Evolutionary conservation across 2,888 invertebrate species (phyloP), one percentile per base, ranked within the genome.

Genomic region (Thelaira solivaga): DNA sequence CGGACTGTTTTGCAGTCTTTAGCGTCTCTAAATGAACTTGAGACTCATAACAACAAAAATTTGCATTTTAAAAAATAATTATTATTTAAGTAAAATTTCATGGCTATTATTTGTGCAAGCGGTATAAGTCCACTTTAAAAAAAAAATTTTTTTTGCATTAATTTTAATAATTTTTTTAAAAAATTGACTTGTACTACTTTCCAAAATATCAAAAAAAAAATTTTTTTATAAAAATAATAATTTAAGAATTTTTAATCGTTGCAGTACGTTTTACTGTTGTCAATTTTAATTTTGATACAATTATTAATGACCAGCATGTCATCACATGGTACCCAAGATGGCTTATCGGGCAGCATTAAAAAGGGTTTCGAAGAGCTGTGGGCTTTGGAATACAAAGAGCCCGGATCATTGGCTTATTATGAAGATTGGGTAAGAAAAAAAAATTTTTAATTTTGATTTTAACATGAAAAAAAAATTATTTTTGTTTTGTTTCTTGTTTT

Each of bases 261-360:
- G 10, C 59, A 86, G 86, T 86, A 84, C 39, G 72, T 85, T 7
- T 67, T 83, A 5, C 76, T 80, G 1, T 80, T 86, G 59, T 77
- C 81, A 5, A 47, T 85, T 41, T 29, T 86, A 64, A 82, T 87
- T 72, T 77, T 87, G 22, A 74, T 79, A 20, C 85, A 86, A 72
- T 79, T 86, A 34, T 78, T 86, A 47, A 82, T 87, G 80, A 82
- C 84, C n/a, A 84, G 86, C 80, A 86, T 87, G 87, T 82, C 86
- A 3, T 85, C 86, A 1, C 86, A 85, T 16, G 87, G 87, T 61
- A 85, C 85, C 2, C 81, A 84, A 73, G 86, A 86, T 69, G 86
- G 86, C 41, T 80, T 86, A 7, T 82, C 86, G 49, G 86, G 85
- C 45, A 86, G 87, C 75, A 84, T 86, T 6, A 83, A 84, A 18